These are phyloP conservation scores for Montipora capricornis DNA, from an alignment of 64 coral and sea anemone species.

Conservation along the genomic window DNA sequence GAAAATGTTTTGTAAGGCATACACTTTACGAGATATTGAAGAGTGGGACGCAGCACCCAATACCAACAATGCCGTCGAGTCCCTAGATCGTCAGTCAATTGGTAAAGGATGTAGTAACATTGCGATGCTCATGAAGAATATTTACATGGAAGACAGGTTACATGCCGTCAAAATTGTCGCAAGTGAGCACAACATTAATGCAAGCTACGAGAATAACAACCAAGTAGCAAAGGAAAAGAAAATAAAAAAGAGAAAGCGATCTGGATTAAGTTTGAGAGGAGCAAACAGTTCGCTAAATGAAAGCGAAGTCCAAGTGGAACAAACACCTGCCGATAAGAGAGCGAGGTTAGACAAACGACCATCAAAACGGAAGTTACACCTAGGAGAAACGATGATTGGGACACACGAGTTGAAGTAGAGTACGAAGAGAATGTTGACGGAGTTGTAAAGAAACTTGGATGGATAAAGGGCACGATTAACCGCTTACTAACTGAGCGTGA, in stretches of 20 bases:
- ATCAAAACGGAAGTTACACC: constrained; percentile 36
- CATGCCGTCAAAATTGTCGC: constrained; percentile 47
- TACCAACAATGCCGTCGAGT: constrained; percentile 44
- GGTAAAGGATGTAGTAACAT: constrained; percentile 60
- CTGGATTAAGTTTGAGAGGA: constrained; percentile 55
- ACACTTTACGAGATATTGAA: not conserved
- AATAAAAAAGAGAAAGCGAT: constrained; percentile 32
- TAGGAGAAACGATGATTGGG: constrained; percentile 17
- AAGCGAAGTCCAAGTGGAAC: constrained; percentile 40
- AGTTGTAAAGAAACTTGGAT: constrained; percentile 37
- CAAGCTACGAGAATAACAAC: constrained; percentile 44
- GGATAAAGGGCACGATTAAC: constrained; percentile 36
- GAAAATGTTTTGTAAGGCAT: constrained; percentile 53
- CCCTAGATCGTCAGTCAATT: constrained; percentile 38
- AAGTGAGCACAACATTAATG: constrained; percentile 37
- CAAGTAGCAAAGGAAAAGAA: constrained; percentile 51
- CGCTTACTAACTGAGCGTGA: no score
- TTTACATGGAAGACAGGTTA: constrained; percentile 60
- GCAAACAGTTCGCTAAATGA: constrained; percentile 55
- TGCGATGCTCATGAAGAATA: constrained; percentile 46
- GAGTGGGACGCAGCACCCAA: constrained; percentile 5
- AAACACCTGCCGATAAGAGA: constrained; percentile 57
- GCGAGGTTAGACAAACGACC: constrained; percentile 41
- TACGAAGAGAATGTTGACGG: constrained; percentile 7
- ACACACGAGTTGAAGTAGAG: constrained; percentile 47